Evolutionary conservation across 2,797 vertebrate genomes (phyloP).

Genomic region (Potorous gilbertii): DNA sequence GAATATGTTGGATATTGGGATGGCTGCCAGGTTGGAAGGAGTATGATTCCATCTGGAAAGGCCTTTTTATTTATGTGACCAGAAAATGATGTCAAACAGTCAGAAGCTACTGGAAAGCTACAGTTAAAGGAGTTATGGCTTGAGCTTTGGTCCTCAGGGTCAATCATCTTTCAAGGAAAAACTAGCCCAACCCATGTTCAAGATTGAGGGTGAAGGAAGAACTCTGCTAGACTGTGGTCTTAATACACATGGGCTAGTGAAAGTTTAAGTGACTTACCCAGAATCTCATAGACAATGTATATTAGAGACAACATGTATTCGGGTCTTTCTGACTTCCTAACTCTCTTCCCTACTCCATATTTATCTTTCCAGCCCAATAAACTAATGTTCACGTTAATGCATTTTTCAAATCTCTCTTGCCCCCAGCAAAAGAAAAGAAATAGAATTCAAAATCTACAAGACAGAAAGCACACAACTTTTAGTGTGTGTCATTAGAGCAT

Average conservation of each 20-base stretch:
- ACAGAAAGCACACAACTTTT: neutral
- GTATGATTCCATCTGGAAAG: neutral
- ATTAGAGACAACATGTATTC: neutral
- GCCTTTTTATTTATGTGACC: neutral
- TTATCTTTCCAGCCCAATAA: neutral
- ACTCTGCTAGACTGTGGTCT: neutral
- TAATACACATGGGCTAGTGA: neutral
- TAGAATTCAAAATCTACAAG: neutral
- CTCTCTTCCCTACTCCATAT: neutral
- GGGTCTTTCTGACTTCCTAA: neutral
- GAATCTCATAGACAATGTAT: neutral
- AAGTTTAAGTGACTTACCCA: neutral
- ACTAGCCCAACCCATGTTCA: neutral
- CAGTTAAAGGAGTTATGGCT: neutral
- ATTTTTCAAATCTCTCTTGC: neutral
- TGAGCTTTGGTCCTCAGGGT: neutral
- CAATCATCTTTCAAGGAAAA: neutral
- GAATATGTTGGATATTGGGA: neutral
- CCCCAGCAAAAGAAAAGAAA: neutral
- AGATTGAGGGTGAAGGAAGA: neutral
- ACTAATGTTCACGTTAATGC: neutral
- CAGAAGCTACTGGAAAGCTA: neutral
- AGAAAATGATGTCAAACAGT: neutral
- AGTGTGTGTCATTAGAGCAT: neutral
- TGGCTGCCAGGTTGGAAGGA: neutral